phyloP scores from a whole-genome alignment of 2,113 vertebrate species.

The Oryzias melastigma region DNA sequence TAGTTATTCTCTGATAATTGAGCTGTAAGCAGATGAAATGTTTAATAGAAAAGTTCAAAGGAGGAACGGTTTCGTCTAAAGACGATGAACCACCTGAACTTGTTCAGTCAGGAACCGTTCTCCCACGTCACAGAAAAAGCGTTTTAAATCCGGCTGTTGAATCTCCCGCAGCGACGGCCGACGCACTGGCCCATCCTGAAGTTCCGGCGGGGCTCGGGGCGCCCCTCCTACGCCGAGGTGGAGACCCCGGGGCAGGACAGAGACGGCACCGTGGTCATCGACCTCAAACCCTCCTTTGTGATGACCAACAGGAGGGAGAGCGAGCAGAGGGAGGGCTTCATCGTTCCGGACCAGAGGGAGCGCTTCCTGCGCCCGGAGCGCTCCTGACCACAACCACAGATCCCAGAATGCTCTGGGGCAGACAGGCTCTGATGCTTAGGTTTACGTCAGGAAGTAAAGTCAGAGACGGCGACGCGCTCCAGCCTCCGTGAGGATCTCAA shows the following conservation, averaged over 20 bases:
- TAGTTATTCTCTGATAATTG: too few species aligned
- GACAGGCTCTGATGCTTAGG: constrained; percentile 20
- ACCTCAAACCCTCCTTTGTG: constrained; percentile 78
- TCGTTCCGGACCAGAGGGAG: constrained; percentile 75
- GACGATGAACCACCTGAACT: too few species aligned
- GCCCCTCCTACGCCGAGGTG: constrained; percentile 92
- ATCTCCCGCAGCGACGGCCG: constrained; percentile 82
- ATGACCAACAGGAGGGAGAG: constrained; percentile 84
- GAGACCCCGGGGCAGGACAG: constrained; percentile 86
- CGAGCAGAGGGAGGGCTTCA: constrained; percentile 74
- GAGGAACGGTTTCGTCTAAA: too few species aligned
- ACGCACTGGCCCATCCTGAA: constrained; percentile 94
- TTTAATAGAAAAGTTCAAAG: too few species aligned
- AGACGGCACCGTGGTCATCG: constrained; percentile 76
- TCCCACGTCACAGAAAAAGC: background rate
- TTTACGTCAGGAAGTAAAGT: constrained; percentile 22
- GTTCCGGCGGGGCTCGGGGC: constrained; percentile 90
- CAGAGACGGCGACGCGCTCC: constrained; percentile 14
- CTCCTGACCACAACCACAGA: constrained; percentile 58
- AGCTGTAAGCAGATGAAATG: too few species aligned
- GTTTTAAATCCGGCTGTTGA: background rate
- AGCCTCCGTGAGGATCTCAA: constrained; percentile 32
- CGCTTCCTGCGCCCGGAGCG: constrained; percentile 63
- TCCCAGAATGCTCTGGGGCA: constrained; percentile 37
- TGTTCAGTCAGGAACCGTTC: too few species aligned